Percentiles rank a stretch among this genome's conserved stretches.
These are phyloP conservation scores for Phasianus colchicus DNA, from an alignment of 2,113 vertebrate genomes.

Conservation along the genomic window DNA sequence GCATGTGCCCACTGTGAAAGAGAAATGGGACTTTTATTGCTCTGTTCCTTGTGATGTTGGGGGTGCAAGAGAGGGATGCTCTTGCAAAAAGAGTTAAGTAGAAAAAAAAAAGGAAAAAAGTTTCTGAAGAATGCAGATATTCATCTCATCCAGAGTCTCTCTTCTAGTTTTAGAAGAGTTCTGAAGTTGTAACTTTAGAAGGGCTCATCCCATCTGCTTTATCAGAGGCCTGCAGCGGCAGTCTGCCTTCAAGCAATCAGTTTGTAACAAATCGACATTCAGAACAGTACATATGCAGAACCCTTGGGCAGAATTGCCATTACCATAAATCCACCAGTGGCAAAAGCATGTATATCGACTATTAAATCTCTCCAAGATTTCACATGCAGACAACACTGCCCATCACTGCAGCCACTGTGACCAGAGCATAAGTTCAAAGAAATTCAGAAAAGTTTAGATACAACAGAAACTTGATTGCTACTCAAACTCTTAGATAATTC, in stretches of 20 bases:
- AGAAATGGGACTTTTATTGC: not conserved
- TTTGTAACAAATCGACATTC: not conserved
- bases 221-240: not conserved
- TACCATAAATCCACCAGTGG: constrained; percentile 1
- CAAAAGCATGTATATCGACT: not conserved
- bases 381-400: not conserved
- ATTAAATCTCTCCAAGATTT: constrained; percentile 19
- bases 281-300: not conserved
- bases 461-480: not conserved
- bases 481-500: not conserved
- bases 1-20: not conserved
- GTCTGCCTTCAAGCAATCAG: not conserved
- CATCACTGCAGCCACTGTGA: not conserved
- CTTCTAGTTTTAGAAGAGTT: not conserved
- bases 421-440: not conserved
- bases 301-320: not conserved
- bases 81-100: not conserved
- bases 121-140: not conserved
- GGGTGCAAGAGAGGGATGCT: not conserved
- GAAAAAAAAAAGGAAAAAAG: not conserved
- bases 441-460: not conserved
- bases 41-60: not conserved
- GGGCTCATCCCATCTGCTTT: not conserved
- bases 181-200: not conserved
- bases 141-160: not conserved